Base-by-base conservation (phyloP, 2,888 invertebrate species). In the Parelbella ahira region DNA sequence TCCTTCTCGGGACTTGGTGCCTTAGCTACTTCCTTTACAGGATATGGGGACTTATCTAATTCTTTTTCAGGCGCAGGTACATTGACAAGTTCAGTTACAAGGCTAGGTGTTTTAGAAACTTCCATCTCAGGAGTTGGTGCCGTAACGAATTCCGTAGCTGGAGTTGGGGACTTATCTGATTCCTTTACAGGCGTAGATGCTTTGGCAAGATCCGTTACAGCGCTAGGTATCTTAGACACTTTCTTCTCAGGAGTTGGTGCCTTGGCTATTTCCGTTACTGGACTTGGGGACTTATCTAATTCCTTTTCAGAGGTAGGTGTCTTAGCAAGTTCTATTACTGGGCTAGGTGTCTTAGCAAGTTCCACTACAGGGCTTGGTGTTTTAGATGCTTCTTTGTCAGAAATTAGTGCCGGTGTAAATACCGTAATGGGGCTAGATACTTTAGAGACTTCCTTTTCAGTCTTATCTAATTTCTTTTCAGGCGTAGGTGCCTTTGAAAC, bases 401-500 rank as follows among this genome's bases (percentile, higher is more conserved):
- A n/a, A n/a, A n/a, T n/a, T n/a, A n/a, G n/a, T n/a, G n/a, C n/a
- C n/a, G n/a, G n/a, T n/a, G n/a, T n/a, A n/a, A n/a, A n/a, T n/a
- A n/a, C n/a, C n/a, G n/a, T n/a, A n/a, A n/a, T n/a, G n/a, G 10
- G 30, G 4, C 8, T 30, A 0, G 10, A 6, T 6, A 6, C 15
- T 9, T 15, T 29, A 4, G 7, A 8, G 0, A 7, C 29, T 5
- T 29, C 29, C 18, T 29, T 29, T 7, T 15, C 29, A 7, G 15
- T 8, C 9, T 29, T 29, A 0, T 38, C 19, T 45, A 45, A 0
- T 34, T 25, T n/a, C 28, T 28, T 2, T 3, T 13, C 10, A 6
- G 44, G 27, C 2, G 32, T 38, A 1, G 9, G 29, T 2, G 11
- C 1, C 11, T 25, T 48, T n/a, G n/a, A n/a, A n/a, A n/a, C 29